A percentile compares a stretch with the other conserved stretches of the same genome.
phyloP scores from a whole-genome alignment of 2,797 vertebrate genomes.

The Etheostoma nigrum region DNA sequence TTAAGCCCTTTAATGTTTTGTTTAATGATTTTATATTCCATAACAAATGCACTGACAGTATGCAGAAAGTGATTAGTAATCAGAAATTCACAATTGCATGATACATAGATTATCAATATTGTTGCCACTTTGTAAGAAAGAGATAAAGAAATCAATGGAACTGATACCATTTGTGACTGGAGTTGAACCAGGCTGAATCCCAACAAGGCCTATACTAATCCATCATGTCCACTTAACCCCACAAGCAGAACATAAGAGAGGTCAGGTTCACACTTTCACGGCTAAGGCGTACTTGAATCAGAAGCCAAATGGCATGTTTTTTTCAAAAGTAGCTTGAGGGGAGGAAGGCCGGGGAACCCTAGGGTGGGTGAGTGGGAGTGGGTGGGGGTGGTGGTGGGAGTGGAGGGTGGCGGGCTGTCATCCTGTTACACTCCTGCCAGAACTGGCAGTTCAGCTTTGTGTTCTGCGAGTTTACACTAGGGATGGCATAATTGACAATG shows the following conservation, averaged over 20 bases:
- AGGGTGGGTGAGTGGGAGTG: conserved; percentile 61
- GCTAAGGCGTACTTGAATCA: conserved; percentile 59
- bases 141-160: conserved; percentile 50
- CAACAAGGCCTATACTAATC: conserved; percentile 74
- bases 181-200: conserved; percentile 67
- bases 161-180: conserved; percentile 53
- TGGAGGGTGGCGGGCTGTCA: conserved; percentile 79
- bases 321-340: conserved; percentile 77
- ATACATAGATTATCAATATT: conserved; percentile 33
- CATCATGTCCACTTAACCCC: conserved; percentile 84
- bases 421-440: conserved; percentile 86
- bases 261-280: conserved; percentile 75
- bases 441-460: conserved; percentile 88
- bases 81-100: conserved; percentile 5
- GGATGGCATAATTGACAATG: conserved; percentile 91
- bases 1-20: conserved; percentile 16
- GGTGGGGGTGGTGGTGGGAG: conserved; percentile 50
- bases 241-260: conserved; percentile 71
- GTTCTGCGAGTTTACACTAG: conserved; percentile 89
- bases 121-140: conserved; percentile 32
- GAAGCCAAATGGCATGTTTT: conserved; percentile 75
- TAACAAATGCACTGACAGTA: conserved; percentile 5
- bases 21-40: conserved; percentile 12
- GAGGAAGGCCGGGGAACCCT: conserved; percentile 77
- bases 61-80: conserved; percentile 1